A percentile compares a stretch with the other conserved stretches of the same genome.
phyloP scores from a whole-genome alignment of 2,888 invertebrate genomes.

The Caenorhabditis macrosperma region DNA sequence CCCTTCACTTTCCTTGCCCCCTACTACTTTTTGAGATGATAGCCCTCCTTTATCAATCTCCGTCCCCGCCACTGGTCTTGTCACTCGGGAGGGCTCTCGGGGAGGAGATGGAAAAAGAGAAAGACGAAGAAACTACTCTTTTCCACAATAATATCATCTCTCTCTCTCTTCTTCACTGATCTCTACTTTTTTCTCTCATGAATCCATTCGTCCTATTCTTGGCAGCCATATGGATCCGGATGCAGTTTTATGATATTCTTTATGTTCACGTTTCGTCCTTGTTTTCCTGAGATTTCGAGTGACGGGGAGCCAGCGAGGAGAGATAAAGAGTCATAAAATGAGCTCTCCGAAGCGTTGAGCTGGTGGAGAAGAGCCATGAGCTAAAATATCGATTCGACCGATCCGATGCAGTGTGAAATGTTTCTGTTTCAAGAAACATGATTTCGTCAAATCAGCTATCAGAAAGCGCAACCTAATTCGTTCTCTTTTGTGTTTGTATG shows the following conservation, averaged over 20 bases:
- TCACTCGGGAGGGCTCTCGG: slow-evolving; percentile 43
- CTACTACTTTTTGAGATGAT: slow-evolving; percentile 47
- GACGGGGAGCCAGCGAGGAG: slow-evolving; percentile 2
- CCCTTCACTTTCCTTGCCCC: neutral
- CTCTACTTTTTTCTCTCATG: slow-evolving; percentile 13
- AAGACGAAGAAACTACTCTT: slow-evolving; percentile 32
- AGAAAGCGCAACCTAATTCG: too few species aligned
- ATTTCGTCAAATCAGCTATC: too few species aligned
- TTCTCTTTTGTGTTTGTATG: too few species aligned
- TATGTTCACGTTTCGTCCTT: slow-evolving; percentile 27
- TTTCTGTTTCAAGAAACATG: too few species aligned
- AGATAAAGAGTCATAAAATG: slow-evolving; percentile 59
- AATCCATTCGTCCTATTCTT: slow-evolving; percentile 13
- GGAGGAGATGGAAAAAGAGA: slow-evolving; percentile 4
- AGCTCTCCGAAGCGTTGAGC: slow-evolving; percentile 5
- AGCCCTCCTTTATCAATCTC: slow-evolving; percentile 56
- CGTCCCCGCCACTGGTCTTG: slow-evolving; percentile 53
- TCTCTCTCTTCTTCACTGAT: slow-evolving; percentile 20
- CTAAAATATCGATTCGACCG: slow-evolving; percentile 33
- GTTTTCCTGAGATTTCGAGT: slow-evolving; percentile 37
- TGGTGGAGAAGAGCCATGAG: slow-evolving; percentile 26
- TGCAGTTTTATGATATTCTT: slow-evolving; percentile 45
- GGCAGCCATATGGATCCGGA: slow-evolving; percentile 40
- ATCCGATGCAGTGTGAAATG: neutral
- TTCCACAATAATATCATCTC: slow-evolving; percentile 47